Base-by-base conservation (phyloP, 2,888 invertebrate species). In the Synergus gifuensis region DNA sequence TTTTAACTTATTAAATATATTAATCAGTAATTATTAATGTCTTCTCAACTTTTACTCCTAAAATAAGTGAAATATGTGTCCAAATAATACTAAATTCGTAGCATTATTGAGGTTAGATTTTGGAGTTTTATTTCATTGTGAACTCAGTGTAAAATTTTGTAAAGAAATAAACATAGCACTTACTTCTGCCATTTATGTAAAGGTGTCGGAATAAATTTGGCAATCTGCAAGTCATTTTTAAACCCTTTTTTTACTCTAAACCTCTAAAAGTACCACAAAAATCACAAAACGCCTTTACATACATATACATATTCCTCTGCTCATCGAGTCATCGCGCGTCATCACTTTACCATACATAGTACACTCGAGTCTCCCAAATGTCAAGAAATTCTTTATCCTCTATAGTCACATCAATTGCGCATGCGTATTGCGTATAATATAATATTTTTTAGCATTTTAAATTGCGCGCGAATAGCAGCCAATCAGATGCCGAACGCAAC, bases 221-320 rank as follows among this genome's bases (percentile, higher is more conserved):
- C 36, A 73, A 54, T 73, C 36, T 54, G 22, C 54, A 73, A 36
- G 73, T 36, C 73, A 73, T 73, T 73, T 73, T 73, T 11, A 36
- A 36, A 36, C 4, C 42, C 18, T 18, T 22, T 22, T 67, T 5
- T 36, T 46, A 54, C 1, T 11, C 9, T 7, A 46, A 46, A 46
- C 8, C 14, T 36, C 40, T 64, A 66, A 42, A 66, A 66, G 18
- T n/a, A 66, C 16, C 46, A 2, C 12, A 46, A 46, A 46, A 46
- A 9, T 5, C 46, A 46, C 28, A 28, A 28, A 28, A 28, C 3
- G 28, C 3, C 28, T 28, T 3, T 28, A 3, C 28, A 3, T 28
- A 28, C 3, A 2, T 28, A 0, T 28, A 3, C 28, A 3, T 28
- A 28, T 28, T 28, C 28, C 28, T 28, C 28, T 28, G 28, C 28